Conservation (phyloP, 1,140 invertebrate genomes). For the Heliconius eleuchia region DNA sequence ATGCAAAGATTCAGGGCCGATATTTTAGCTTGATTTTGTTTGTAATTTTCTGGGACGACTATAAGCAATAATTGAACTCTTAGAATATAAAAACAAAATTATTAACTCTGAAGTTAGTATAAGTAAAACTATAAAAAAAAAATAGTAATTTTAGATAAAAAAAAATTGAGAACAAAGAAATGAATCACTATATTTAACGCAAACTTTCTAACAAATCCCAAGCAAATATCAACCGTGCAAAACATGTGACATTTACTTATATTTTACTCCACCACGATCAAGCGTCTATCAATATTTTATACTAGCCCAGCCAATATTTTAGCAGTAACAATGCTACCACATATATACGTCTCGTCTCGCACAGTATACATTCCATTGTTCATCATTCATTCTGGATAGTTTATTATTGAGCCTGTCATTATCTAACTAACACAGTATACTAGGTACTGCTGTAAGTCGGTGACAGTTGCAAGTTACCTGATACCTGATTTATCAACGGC, state of each 20-base stretch:
- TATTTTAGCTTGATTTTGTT: constrained; percentile 23
- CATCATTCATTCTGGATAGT: constrained; percentile 55
- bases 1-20: constrained; percentile 39
- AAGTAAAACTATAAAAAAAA: no score
- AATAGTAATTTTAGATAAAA: no score
- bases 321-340: constrained; percentile 29
- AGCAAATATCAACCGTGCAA: background rate
- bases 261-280: background rate
- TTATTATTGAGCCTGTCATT: constrained; percentile 58
- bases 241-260: background rate
- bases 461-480: constrained; percentile 52
- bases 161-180: background rate
- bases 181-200: background rate
- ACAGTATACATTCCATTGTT: constrained; percentile 50
- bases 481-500: constrained; percentile 57
- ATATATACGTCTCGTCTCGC: constrained; percentile 24
- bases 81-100: no score
- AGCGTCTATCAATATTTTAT: constrained; percentile 1
- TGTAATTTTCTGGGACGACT: background rate
- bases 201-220: background rate
- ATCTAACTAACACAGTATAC: constrained; percentile 48
- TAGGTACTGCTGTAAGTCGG: constrained; percentile 35
- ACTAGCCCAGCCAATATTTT: background rate
- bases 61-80: background rate
- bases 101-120: no score